Percentiles rank a stretch among this genome's conserved stretches.
Conservation (phyloP, 2,888 invertebrate genomes). For the Xestoiulus laeticollis region DNA sequence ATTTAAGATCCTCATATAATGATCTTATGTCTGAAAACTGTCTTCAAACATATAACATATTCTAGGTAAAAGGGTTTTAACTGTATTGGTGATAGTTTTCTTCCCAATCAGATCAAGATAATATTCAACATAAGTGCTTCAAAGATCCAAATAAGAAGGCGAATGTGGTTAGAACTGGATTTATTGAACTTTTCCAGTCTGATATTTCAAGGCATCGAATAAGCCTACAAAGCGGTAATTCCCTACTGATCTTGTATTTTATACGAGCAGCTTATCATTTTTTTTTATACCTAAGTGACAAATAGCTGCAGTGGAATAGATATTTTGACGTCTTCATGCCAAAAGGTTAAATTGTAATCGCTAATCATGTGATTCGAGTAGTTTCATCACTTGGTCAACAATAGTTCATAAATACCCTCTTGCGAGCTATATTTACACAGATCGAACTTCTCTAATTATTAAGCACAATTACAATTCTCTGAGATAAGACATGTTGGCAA, state of each 20-base stretch:
- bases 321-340: background rate
- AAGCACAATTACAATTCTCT: background rate
- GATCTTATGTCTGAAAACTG: too few relatives aligned
- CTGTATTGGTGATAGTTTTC: too few relatives aligned
- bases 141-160: background rate
- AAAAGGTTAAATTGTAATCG: background rate
- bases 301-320: background rate
- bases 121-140: background rate
- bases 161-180: constrained; percentile 6
- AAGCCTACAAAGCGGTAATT: background rate
- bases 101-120: background rate
- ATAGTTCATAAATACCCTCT: background rate
- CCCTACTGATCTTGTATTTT: background rate
- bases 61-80: too few relatives aligned
- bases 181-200: background rate
- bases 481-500: background rate
- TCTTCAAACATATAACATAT: too few relatives aligned
- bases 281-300: constrained; percentile 19
- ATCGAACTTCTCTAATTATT: background rate
- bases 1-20: too few relatives aligned
- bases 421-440: background rate
- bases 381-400: background rate
- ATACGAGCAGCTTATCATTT: background rate
- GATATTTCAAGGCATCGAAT: background rate
- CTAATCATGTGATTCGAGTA: background rate